Conservation (phyloP, 2,113 vertebrate genomes). For the Tricholaema leucomelas region DNA sequence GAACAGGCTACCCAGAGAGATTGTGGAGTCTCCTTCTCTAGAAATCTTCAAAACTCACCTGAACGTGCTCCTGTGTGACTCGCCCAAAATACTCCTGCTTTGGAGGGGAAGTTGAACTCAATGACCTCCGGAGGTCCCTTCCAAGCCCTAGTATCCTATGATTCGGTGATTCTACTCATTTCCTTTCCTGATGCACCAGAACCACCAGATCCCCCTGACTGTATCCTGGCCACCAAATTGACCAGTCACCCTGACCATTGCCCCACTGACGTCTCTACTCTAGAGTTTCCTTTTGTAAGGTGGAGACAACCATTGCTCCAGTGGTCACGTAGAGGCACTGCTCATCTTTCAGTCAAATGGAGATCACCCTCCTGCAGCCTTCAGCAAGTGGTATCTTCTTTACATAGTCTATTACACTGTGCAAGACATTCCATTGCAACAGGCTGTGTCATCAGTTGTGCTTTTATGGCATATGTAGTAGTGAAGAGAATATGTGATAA, state of each 20-base stretch:
- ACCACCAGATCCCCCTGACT: not conserved
- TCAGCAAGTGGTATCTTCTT: not conserved
- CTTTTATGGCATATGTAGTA: not conserved
- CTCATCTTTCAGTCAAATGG: not conserved
- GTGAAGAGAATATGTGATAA: not conserved
- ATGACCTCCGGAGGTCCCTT: no score
- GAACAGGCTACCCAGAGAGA: no score
- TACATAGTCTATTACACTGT: fast-evolving
- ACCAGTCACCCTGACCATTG: fast-evolving
- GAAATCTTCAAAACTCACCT: no score
- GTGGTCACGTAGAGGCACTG: fast-evolving
- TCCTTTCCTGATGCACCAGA: not conserved
- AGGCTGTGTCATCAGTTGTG: fast-evolving
- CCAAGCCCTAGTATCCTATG: no score
- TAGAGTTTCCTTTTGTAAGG: not conserved
- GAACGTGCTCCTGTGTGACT: no score
- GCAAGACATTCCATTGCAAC: not conserved
- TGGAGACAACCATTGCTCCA: not conserved
- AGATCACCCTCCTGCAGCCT: not conserved
- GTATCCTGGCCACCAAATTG: not conserved
- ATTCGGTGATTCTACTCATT: not conserved
- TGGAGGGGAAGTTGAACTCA: no score
- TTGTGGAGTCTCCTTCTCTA: no score
- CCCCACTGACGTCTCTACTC: not conserved
- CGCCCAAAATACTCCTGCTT: no score